phyloP scores from a whole-genome alignment of 2,113 vertebrate genomes.

The Tursiops truncatus region DNA sequence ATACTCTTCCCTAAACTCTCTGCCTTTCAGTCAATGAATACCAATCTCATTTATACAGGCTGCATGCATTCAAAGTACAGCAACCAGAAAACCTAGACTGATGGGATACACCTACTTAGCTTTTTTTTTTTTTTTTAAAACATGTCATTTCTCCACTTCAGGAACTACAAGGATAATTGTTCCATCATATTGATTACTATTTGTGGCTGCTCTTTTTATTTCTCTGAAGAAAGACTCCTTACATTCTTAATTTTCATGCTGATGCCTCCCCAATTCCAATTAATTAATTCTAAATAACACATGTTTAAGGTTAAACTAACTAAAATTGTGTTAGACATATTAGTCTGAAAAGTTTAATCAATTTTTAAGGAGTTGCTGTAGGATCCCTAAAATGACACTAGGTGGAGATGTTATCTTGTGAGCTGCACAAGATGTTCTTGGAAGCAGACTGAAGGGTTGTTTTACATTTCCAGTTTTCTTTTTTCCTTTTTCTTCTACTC shows the following conservation, averaged over 20 bases:
- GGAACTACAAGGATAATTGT: neutral
- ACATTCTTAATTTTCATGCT: neutral
- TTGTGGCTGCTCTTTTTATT: neutral
- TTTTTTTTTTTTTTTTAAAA: neutral
- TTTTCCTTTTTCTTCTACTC: neutral
- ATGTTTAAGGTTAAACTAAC: neutral
- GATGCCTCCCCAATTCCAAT: neutral
- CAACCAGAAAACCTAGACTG: neutral
- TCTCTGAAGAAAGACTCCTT: neutral
- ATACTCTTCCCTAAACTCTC: neutral
- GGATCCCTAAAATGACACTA: conserved; percentile 61
- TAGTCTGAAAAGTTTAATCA: neutral
- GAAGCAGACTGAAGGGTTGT: neutral
- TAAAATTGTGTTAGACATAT: neutral
- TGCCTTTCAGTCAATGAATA: neutral
- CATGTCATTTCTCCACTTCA: neutral
- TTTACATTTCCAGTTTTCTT: neutral
- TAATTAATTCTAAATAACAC: neutral
- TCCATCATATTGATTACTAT: neutral
- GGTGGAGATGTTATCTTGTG: conserved; percentile 68
- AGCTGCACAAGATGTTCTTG: neutral
- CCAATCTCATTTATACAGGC: neutral
- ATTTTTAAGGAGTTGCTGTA: neutral
- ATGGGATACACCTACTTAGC: neutral
- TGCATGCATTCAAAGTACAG: neutral